Base-by-base conservation (phyloP, 2,888 invertebrate genomes). In the Chrysopilus asiliformis region DNA sequence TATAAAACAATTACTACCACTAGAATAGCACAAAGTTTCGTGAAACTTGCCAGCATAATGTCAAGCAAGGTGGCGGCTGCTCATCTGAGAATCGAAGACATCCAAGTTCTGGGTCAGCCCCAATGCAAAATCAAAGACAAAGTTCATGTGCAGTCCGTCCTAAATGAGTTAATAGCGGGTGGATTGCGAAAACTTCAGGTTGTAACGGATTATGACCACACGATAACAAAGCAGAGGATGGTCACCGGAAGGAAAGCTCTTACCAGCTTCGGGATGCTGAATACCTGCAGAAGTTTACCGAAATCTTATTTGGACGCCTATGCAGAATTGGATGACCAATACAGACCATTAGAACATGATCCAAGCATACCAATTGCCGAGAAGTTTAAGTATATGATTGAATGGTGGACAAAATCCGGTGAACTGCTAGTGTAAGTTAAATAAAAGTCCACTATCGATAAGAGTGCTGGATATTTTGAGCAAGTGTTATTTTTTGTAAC, bases 121-220 rank as follows among this genome's bases (percentile, higher is more conserved):
- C 51, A 60, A 36, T 60, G 59, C 47, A 47, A 56, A 59, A 73
- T 76, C 38, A 71, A 65, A 46, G 59, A 74, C 50, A 58, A 57
- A 6, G 53, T 57, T 17, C 50, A 49, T 7, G 71, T 79, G 8
- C 65, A 74, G 43, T 54, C 58, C 29, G 68, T 70, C 26, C 64
- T 80, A 12, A 68, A 68, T 40, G 65, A 67, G 44, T 65, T 80
- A 31, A 55, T 71, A 2, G 46, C 52, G 30, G 76, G 68, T 32
- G 77, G 78, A 7, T 56, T 68, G 16, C 63, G 66, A n/a, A 75
- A 75, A 44, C 60, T 87, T 41, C 76, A 90, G 70, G 67, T 91
- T 20, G 82, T 93, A 1, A 80, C 86, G 0, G 93, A 93, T 60
- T 93, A 91, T 58, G 93, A 93, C 58, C 74, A 76, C 49, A 93